These are phyloP conservation scores for Benthosema pterotum DNA, from an alignment of 2,797 vertebrate genomes.

Conservation along the genomic window DNA sequence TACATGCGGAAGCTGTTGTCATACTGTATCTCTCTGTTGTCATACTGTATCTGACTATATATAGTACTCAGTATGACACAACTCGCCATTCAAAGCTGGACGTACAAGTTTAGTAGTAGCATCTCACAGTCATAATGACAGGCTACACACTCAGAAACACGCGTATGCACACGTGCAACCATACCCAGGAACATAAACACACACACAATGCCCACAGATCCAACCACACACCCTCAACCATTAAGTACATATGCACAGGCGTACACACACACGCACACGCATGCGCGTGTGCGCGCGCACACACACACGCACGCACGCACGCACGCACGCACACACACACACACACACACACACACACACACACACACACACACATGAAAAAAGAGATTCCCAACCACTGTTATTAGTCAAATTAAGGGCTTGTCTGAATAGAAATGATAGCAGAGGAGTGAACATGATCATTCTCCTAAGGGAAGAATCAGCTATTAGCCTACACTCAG, in stretches of 20 bases:
- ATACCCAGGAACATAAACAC: too few relatives aligned
- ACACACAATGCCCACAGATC: not conserved
- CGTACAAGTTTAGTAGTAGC: not conserved
- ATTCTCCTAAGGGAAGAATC: conserved; percentile 3
- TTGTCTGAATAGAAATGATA: conserved; percentile 36
- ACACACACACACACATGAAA: conserved; percentile 2
- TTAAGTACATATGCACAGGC: not conserved
- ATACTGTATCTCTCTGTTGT: conserved; percentile 18
- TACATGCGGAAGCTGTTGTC: conserved; percentile 5
- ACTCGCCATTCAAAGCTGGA: not conserved
- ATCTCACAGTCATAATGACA: not conserved
- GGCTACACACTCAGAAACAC: not conserved
- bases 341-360: conserved; percentile 10
- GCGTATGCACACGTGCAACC: not conserved
- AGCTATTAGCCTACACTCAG: not conserved
- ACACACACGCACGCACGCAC: not conserved
- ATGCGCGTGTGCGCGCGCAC: too few relatives aligned
- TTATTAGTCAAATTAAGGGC: conserved; percentile 40
- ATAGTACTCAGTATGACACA: not conserved
- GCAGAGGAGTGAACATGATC: conserved; percentile 19
- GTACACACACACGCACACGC: not conserved
- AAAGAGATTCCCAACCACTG: conserved; percentile 37
- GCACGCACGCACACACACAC: not conserved
- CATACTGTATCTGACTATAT: too few relatives aligned
- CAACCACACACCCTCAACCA: not conserved